Conservation (phyloP, 2,888 invertebrate species). For the Scaeva pyrastri region DNA sequence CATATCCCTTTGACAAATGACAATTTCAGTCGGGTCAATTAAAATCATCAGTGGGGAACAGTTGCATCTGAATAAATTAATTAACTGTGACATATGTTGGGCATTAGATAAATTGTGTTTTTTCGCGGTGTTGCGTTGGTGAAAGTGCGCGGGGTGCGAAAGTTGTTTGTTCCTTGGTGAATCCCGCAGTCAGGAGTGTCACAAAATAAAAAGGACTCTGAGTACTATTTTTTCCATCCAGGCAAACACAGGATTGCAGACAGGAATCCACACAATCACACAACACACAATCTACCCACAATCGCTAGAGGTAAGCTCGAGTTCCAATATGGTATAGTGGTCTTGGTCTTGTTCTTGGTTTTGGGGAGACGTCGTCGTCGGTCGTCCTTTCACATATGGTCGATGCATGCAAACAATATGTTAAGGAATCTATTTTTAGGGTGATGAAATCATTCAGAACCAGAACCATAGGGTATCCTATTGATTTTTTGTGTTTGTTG, state of each 20-base stretch:
- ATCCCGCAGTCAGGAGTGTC: background rate
- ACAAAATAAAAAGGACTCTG: too few species aligned
- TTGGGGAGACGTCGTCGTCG: background rate
- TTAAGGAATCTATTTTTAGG: conserved; percentile 63
- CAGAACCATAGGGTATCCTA: conserved; percentile 72
- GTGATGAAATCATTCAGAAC: conserved; percentile 70
- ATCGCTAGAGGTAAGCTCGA: conserved; percentile 54
- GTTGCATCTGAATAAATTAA: conserved; percentile 32
- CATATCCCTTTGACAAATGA: conserved; percentile 61
- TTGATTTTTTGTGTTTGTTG: conserved; percentile 60
- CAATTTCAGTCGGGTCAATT: conserved; percentile 29
- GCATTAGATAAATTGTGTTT: conserved; percentile 48
- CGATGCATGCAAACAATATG: conserved; percentile 37
- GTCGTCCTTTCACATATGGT: conserved; percentile 34
- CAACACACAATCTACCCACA: too few species aligned
- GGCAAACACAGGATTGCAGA: conserved; percentile 1
- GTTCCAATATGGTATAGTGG: conserved; percentile 73
- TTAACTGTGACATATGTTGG: conserved; percentile 69
- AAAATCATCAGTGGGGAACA: conserved; percentile 31
- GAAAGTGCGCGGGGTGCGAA: conserved; percentile 25
- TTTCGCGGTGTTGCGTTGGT: background rate
- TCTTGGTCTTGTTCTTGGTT: too few species aligned
- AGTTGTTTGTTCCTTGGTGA: conserved; percentile 15
- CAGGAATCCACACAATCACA: too few species aligned
- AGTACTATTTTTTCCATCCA: background rate